Conservation (phyloP, 1,140 invertebrate species). For the Phymorhynchus buccinoides region DNA sequence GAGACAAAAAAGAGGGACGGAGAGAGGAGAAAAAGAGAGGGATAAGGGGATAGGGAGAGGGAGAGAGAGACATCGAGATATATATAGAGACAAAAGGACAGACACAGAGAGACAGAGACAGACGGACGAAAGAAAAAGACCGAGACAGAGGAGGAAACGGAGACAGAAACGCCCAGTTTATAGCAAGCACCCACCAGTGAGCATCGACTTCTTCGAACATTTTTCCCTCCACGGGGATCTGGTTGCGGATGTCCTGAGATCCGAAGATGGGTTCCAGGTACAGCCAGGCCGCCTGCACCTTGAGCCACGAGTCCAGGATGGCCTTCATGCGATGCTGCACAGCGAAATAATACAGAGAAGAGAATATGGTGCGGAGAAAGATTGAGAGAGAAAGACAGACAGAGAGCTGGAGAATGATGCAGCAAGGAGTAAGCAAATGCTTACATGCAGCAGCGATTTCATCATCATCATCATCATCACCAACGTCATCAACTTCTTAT, state of each 20-base stretch:
- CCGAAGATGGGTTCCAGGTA: slow-evolving; percentile 74
- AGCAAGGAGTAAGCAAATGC: not conserved
- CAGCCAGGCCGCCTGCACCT: slow-evolving; percentile 76
- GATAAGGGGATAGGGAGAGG: too few species aligned
- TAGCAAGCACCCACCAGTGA: slow-evolving; percentile 69
- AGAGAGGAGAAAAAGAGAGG: too few species aligned
- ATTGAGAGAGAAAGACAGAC: not conserved
- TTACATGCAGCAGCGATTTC: not conserved
- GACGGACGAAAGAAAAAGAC: too few species aligned
- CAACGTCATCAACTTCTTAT: too few species aligned
- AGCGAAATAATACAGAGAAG: not conserved
- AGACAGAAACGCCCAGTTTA: not conserved
- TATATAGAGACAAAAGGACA: too few species aligned
- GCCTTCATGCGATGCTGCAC: slow-evolving; percentile 74
- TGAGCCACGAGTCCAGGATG: slow-evolving; percentile 73
- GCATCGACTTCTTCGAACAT: slow-evolving; percentile 73
- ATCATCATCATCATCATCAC: not conserved
- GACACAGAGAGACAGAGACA: too few species aligned
- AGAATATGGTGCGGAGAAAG: not conserved
- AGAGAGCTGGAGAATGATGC: not conserved
- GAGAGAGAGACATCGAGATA: too few species aligned
- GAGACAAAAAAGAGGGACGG: too few species aligned
- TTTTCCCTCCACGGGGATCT: slow-evolving; percentile 73
- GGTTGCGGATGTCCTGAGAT: slow-evolving; percentile 72
- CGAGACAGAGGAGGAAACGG: not conserved